Evolutionary conservation across 2,113 vertebrate genomes (phyloP).

Genomic region (Megaceryle maxima): DNA sequence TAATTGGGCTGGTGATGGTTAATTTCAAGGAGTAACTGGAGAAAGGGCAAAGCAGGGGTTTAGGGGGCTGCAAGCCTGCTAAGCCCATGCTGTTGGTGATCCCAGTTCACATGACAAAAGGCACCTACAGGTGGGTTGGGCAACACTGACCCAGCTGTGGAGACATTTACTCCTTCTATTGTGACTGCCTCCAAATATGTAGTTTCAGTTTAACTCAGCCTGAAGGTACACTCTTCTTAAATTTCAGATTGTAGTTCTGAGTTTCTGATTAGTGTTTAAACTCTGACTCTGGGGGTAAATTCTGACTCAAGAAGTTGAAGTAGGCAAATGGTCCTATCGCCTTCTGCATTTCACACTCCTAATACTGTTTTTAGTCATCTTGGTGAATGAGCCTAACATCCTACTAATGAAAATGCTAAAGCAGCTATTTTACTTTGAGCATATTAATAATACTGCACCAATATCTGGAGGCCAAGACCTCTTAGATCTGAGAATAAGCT

Average conservation of each 20-base stretch:
- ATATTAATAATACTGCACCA: not conserved
- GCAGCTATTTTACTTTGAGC: not conserved
- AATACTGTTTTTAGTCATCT: not conserved
- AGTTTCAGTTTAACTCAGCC: not conserved
- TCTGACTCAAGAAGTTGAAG: not conserved
- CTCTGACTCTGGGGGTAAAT: not conserved
- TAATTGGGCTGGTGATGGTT: not conserved
- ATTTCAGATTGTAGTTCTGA: not conserved
- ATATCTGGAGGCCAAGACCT: not conserved
- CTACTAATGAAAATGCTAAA: not conserved
- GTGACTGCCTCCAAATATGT: not conserved
- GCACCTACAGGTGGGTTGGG: not conserved
- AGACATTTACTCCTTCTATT: not conserved
- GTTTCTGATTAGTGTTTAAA: not conserved
- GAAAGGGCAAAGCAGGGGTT: rapidly evolving
- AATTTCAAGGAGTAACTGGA: not conserved
- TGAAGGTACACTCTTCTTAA: not conserved
- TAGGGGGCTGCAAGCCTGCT: not conserved
- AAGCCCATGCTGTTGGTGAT: not conserved
- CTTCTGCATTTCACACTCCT: not conserved
- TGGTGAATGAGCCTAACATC: not conserved
- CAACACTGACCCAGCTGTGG: not conserved
- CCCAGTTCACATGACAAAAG: not conserved
- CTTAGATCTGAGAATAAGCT: not conserved
- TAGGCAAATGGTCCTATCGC: not conserved